Evolutionary conservation across 2,797 vertebrate species (phyloP), one percentile per base, ranked within the genome.

Genomic region (Ctenosaura bakeri): DNA sequence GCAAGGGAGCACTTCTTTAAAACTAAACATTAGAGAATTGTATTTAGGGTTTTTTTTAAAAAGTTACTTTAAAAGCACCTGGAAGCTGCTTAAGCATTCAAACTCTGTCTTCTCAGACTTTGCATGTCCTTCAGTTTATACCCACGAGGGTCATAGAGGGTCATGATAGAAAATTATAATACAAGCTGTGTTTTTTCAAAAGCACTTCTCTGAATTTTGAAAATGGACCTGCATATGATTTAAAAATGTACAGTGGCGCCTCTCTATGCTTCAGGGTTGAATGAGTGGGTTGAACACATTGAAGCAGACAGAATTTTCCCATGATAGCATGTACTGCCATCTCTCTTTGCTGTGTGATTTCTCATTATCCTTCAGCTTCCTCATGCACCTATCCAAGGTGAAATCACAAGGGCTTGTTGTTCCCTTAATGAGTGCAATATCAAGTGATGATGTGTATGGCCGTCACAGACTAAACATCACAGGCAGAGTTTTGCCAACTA

Each of bases 1-100:
- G 88, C 91, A 93, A 93, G 64, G 88, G 87, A 95, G 78, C 82
- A 92, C 89, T 95, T 96, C 90, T 94, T 94, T 95, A 95, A 95
- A 89, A 85, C 64, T 71, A 92, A 95, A 92, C 66, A 89, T 90
- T 92, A 93, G 91, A 95, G 93, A 91, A 94, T 88, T 91, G 90
- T 76, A 89, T 95, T 95, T 91, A 90, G 81, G 84, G 52, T 78
- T 92, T 96, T 90, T 90, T 92, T 92, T 94, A 93, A 2, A 73
- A 88, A 89, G 10, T 84, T 77, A 84, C 46, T 93, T 85, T 86
- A 59, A 95, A 94, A 95, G 86, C 87, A 93, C 69, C 88, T 90
- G 87, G 7, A 79, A n/a, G 66, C 92, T 87, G 86, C 89, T 95
- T 90, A 91, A 79, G 54, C 90, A 93, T 93, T 86, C 91, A 86